Evolutionary conservation across 2,797 vertebrate genomes (phyloP).

Genomic region (Heteromormyrus szaboi): DNA sequence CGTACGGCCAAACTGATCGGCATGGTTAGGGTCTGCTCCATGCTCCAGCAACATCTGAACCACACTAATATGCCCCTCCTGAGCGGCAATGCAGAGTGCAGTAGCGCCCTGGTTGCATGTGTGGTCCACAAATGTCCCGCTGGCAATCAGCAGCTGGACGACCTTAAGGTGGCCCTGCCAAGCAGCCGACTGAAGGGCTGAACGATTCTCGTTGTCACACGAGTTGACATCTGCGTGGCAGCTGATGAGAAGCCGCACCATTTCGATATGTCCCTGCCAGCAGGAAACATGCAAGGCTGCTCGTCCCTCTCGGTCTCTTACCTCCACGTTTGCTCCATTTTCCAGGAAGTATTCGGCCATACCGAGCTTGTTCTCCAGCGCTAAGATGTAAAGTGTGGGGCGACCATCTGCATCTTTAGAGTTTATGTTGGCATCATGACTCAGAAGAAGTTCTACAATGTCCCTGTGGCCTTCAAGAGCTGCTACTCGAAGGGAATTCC

Average conservation of each 20-base stretch:
- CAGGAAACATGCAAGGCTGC: slow-evolving; percentile 96
- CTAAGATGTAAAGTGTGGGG: slow-evolving; percentile 91
- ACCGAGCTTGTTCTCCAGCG: slow-evolving; percentile 90
- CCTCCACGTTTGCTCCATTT: slow-evolving; percentile 89
- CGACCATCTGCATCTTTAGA: slow-evolving; percentile 91
- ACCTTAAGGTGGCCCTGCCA: slow-evolving; percentile 94
- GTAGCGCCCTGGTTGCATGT: slow-evolving; percentile 97
- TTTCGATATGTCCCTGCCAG: slow-evolving; percentile 96
- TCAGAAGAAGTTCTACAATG: slow-evolving; percentile 86
- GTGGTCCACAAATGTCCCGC: slow-evolving; percentile 81
- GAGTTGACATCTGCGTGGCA: slow-evolving; percentile 86
- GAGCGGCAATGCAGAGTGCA: slow-evolving; percentile 93
- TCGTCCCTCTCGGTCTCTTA: slow-evolving; percentile 85
- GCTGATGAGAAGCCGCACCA: slow-evolving; percentile 84
- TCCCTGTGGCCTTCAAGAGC: slow-evolving; percentile 91
- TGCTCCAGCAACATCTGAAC: slow-evolving; percentile 88
- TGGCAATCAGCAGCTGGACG: slow-evolving; percentile 87
- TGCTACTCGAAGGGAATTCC: slow-evolving; percentile 87
- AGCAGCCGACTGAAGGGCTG: slow-evolving; percentile 89
- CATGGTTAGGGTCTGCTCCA: slow-evolving; percentile 89
- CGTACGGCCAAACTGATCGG: slow-evolving; percentile 93
- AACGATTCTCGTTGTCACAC: slow-evolving; percentile 90
- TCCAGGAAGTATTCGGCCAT: slow-evolving; percentile 95
- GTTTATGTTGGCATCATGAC: slow-evolving; percentile 84
- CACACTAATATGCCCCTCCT: slow-evolving; percentile 92